Evolutionary conservation across 2,888 invertebrate genomes (phyloP), one percentile per base, ranked within the genome.

Genomic region (Archaeoteleia sp.): DNA sequence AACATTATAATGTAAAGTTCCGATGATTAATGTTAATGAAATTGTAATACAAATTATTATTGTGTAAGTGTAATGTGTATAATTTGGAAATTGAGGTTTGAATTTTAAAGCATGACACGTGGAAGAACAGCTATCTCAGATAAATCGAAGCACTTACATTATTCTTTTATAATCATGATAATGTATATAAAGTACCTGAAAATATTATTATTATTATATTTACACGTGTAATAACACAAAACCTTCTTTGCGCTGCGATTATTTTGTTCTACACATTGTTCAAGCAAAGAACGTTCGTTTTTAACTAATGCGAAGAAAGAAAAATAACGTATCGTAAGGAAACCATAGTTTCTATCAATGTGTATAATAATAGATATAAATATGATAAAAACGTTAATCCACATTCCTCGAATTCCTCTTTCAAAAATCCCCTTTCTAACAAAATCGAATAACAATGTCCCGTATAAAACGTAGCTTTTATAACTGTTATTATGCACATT

Each of bases 121-220:
- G n/a, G n/a, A 53, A 45, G 39, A 15, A 40, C 13, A 8, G 51
- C 20, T 46, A 20, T 37, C 55, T 58, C 32, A 34, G 40, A 27
- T 69, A 40, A 62, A 25, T 60, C 72, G 73, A 62, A 71, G 68
- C 74, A 71, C 74, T 77, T 75, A 76, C 77, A 73, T 82, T 77
- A 74, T 78, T 61, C 49, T 37, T 53, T 49, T 60, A 66, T 76
- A 76, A 74, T 78, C 76, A 82, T 78, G 78, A 81, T 82, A 80
- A 81, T 82, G 82, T 84, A 78, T 83, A 82, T 83, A 84, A 84
- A 82, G 85, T 85, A 85, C 85, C 85, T 85, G 85, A 85, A 70
- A 74, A 74, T n/a, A n/a, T n/a, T 74, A 77, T 75, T 65, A 74
- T 70, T 71, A 72, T 75, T 74, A 75, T 74, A 72, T 67, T 65